Evolutionary conservation across 2,888 invertebrate species (phyloP).

Genomic region (Drosophila mettleri): DNA sequence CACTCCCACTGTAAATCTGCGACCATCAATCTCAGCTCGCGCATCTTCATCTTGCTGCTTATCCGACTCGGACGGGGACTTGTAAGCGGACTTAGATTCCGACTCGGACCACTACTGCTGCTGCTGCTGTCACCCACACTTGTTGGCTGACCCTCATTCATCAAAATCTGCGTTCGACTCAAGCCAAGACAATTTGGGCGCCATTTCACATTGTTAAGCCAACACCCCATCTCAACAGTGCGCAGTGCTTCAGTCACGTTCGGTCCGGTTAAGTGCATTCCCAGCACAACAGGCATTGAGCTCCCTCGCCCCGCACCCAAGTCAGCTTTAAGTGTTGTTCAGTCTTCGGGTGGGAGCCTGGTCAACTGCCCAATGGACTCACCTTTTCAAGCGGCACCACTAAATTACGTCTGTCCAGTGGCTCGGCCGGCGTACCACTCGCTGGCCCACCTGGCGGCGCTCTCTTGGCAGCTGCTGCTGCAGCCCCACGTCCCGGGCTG

Average conservation of each 20-base stretch:
- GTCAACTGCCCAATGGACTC: constrained; percentile 43
- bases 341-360: constrained; percentile 7
- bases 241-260: constrained; percentile 66
- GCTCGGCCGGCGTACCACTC: constrained; percentile 62
- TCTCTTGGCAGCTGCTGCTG: constrained; percentile 44
- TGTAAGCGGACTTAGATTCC: constrained; percentile 14
- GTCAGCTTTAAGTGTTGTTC: constrained; percentile 57
- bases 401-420: constrained; percentile 85
- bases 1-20: constrained; percentile 8
- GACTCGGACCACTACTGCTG: constrained; percentile 4
- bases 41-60: constrained; percentile 34
- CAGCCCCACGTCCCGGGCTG: constrained; percentile 85
- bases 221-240: constrained; percentile 13
- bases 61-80: constrained; percentile 21
- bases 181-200: constrained; percentile 54
- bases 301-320: constrained; percentile 38
- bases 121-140: constrained; percentile 12
- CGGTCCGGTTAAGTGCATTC: constrained; percentile 67
- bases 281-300: constrained; percentile 24
- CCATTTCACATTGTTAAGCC: constrained; percentile 37
- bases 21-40: constrained; percentile 52
- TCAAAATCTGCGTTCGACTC: constrained; percentile 59
- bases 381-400: constrained; percentile 89
- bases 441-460: constrained; percentile 21
- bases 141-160: constrained; percentile 65